phyloP scores from a whole-genome alignment of 2,888 invertebrate genomes.

The Xylophagus ater region DNA sequence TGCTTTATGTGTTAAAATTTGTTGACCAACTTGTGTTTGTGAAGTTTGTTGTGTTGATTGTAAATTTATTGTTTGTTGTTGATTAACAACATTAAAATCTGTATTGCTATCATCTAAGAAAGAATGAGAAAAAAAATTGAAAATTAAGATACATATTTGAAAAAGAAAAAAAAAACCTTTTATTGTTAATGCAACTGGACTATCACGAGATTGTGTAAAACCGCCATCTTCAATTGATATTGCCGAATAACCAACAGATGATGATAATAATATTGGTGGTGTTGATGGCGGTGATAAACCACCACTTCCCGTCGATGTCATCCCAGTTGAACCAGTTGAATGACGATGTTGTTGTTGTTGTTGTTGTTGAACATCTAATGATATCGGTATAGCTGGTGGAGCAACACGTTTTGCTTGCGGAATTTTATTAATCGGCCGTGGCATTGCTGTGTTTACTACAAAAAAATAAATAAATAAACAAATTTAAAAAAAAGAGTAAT shows the following conservation, averaged over 20 bases:
- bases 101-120: conserved; percentile 54
- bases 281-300: conserved; percentile 50
- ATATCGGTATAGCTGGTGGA: conserved; percentile 72
- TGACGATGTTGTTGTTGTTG: conserved; percentile 71
- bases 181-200: conserved; percentile 36
- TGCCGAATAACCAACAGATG: conserved; percentile 35
- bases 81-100: not conserved
- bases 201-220: conserved; percentile 37
- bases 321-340: conserved; percentile 65
- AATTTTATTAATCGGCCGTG: conserved; percentile 73
- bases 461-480: no score
- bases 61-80: no score
- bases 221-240: conserved; percentile 39
- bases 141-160: not conserved
- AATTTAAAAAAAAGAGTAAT: no score
- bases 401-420: conserved; percentile 85
- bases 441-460: conserved; percentile 74
- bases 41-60: no score
- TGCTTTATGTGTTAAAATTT: conserved; percentile 57
- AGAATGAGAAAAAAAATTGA: conserved; percentile 10
- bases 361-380: no score
- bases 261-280: conserved; percentile 18
- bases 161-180: conserved; percentile 26
- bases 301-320: conserved; percentile 66
- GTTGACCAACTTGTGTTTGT: no score